A percentile compares a stretch with the other conserved stretches of the same genome.
Evolutionary conservation across 2,888 invertebrate species (phyloP).

Genomic region (Pollenia griseotomentosa): DNA sequence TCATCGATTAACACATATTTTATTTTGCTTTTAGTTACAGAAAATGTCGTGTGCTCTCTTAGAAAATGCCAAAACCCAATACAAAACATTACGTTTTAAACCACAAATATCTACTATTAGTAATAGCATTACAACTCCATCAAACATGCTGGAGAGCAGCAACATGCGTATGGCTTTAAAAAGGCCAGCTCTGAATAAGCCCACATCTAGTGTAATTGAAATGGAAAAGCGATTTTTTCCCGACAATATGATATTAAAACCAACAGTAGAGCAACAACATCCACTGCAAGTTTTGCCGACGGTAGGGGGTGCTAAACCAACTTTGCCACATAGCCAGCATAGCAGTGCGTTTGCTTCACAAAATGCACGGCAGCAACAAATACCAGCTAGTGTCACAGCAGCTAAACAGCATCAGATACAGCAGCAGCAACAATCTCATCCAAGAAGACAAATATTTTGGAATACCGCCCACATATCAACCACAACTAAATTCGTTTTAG

Average conservation of each 20-base stretch:
- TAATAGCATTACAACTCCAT: constrained; percentile 19
- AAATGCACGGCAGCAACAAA: constrained; percentile 39
- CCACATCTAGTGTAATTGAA: constrained; percentile 72
- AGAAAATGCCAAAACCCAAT: constrained; percentile 83
- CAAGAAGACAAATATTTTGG: constrained; percentile 85
- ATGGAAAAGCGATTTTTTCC: constrained; percentile 69
- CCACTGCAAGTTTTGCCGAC: constrained; percentile 29
- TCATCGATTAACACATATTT: not conserved
- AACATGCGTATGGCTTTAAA: constrained; percentile 77
- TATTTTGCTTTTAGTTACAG: constrained; percentile 76
- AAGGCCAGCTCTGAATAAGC: constrained; percentile 77
- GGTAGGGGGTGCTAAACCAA: constrained; percentile 61
- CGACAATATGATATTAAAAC: constrained; percentile 59
- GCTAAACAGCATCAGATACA: constrained; percentile 54
- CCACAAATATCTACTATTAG: constrained; percentile 43
- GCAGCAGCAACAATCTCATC: constrained; percentile 53
- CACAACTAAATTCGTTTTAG: constrained; percentile 87
- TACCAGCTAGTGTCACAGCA: constrained; percentile 12
- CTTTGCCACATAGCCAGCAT: constrained; percentile 42
- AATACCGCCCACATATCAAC: constrained; percentile 86
- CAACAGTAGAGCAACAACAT: constrained; percentile 36
- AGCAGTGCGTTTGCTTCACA: constrained; percentile 17
- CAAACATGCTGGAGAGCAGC: constrained; percentile 48
- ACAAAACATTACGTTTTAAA: constrained; percentile 78
- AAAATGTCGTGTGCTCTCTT: constrained; percentile 83